Percentiles rank a stretch among this genome's conserved stretches.
phyloP scores from a whole-genome alignment of 2,888 invertebrate genomes.

The Scaptomyza cyrtandrae region DNA sequence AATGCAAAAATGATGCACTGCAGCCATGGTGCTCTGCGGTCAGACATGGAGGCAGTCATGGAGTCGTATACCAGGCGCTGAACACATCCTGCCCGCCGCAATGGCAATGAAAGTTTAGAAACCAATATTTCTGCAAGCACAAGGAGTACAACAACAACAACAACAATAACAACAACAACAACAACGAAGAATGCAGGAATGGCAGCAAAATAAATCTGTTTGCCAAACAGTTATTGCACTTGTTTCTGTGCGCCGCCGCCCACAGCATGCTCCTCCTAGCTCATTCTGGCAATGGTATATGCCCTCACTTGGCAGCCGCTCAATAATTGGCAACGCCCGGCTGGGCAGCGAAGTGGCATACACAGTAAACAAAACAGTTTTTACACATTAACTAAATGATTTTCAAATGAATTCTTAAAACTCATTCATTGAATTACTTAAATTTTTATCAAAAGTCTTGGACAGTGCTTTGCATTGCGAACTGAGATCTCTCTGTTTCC shows the following conservation, averaged over 20 bases:
- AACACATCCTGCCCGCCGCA: conserved; percentile 45
- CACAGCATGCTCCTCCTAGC: conserved; percentile 29
- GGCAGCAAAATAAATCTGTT: conserved; percentile 75
- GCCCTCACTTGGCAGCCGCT: conserved; percentile 70
- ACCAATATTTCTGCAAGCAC: conserved; percentile 67
- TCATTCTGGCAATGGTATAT: conserved; percentile 59
- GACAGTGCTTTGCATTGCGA: too few relatives aligned
- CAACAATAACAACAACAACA: conserved; percentile 19
- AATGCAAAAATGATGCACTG: conserved; percentile 79
- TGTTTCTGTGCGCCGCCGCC: conserved; percentile 64
- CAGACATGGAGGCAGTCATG: conserved; percentile 50
- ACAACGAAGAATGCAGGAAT: conserved; percentile 14
- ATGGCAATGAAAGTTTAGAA: conserved; percentile 74
- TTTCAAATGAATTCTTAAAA: neutral
- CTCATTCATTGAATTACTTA: too few relatives aligned
- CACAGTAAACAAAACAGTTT: conserved; percentile 1
- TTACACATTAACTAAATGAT: neutral
- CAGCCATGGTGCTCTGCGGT: conserved; percentile 60
- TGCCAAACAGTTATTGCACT: conserved; percentile 81
- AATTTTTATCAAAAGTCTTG: too few relatives aligned
- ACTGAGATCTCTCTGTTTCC: too few relatives aligned
- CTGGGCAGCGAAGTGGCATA: conserved; percentile 38
- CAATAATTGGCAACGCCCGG: conserved; percentile 67
- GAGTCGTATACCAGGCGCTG: conserved; percentile 29
- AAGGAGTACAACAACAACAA: conserved; percentile 10